phyloP scores from a whole-genome alignment of 1,140 invertebrate species.

The Odontomachus brunneus region DNA sequence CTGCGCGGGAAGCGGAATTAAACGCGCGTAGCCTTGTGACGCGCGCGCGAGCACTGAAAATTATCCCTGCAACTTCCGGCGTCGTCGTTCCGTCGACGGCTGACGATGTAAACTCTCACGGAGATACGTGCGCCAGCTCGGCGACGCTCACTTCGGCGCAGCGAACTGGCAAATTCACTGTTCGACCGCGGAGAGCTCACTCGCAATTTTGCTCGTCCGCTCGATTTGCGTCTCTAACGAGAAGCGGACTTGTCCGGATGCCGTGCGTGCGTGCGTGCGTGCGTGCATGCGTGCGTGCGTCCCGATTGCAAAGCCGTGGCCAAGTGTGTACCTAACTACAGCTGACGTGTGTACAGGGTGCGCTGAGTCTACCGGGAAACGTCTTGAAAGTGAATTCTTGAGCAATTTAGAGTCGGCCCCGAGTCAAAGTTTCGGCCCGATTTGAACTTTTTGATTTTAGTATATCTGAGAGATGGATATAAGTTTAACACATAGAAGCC shows the following conservation, averaged over 20 bases:
- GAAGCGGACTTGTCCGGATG: slow-evolving; percentile 14
- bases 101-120: slow-evolving; percentile 38
- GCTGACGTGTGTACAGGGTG: slow-evolving; percentile 21
- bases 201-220: slow-evolving; percentile 34
- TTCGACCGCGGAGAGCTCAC: slow-evolving; percentile 43
- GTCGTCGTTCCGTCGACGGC: slow-evolving; percentile 24
- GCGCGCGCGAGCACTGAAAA: slow-evolving; percentile 2
- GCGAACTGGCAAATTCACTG: slow-evolving; percentile 47
- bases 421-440: too few relatives aligned
- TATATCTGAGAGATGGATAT: too few relatives aligned
- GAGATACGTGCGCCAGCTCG: neutral
- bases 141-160: slow-evolving; percentile 27
- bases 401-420: too few relatives aligned
- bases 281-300: slow-evolving; percentile 38
- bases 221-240: slow-evolving; percentile 55
- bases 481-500: too few relatives aligned
- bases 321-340: slow-evolving; percentile 30
- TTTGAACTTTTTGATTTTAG: too few relatives aligned
- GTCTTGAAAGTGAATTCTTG: neutral
- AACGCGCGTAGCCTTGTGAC: too few relatives aligned
- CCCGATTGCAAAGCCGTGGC: slow-evolving; percentile 53
- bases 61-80: slow-evolving; percentile 40
- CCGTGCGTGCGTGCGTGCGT: slow-evolving; percentile 25
- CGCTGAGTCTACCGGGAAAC: neutral
- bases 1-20: neutral